Conservation (phyloP, 2,888 invertebrate species). For the Latheticus oryzae region DNA sequence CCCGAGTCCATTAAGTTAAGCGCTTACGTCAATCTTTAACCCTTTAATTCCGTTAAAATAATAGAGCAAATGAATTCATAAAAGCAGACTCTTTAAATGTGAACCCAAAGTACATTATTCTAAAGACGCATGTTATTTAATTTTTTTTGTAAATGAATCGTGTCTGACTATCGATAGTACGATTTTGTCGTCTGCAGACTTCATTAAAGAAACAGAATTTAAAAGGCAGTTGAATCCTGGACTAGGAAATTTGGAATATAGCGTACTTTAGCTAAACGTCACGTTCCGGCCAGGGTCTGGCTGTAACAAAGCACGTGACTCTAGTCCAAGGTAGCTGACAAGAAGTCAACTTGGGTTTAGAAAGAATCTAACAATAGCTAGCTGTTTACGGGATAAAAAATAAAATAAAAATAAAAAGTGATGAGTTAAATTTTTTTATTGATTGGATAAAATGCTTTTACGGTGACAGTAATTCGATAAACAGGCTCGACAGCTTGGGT, state of each 20-base stretch:
- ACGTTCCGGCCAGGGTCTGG: constrained; percentile 20
- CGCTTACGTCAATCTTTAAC: constrained; percentile 1
- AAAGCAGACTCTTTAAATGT: constrained; percentile 12
- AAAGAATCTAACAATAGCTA: neutral
- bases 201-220: constrained; percentile 24
- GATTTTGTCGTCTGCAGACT: constrained; percentile 30
- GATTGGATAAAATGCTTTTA: constrained; percentile 2
- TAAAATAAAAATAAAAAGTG: no score
- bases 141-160: constrained; percentile 22
- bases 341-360: neutral
- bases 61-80: constrained; percentile 12
- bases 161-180: constrained; percentile 23
- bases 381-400: no score
- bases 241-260: constrained; percentile 20
- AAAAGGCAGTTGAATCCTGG: constrained; percentile 21
- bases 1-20: constrained; percentile 11
- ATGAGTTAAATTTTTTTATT: no score
- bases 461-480: constrained; percentile 3
- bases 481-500: neutral
- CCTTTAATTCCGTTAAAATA: constrained; percentile 26
- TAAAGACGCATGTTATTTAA: constrained; percentile 20
- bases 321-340: constrained; percentile 10
- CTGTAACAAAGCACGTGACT: constrained; percentile 24
- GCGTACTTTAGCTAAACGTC: constrained; percentile 26
- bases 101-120: constrained; percentile 2